phyloP scores from a whole-genome alignment of 2,113 vertebrate species.

The Esox niger region DNA sequence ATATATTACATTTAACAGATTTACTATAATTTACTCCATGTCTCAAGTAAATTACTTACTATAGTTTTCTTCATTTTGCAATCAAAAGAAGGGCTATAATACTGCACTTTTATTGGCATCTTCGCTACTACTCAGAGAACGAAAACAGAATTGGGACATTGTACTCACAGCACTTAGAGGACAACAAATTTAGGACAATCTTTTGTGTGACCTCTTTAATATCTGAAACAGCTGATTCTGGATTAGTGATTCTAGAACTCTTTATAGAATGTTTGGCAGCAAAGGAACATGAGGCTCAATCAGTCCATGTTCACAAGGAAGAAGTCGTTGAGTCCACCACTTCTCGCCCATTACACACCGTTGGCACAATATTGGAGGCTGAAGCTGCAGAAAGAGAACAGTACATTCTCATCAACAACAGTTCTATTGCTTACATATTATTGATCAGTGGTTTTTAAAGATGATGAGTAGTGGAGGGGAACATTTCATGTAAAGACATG shows the following conservation, averaged over 20 bases:
- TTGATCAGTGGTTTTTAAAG: not conserved
- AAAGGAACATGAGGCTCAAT: conserved; percentile 29
- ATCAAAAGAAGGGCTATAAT: conserved; percentile 72
- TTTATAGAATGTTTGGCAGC: conserved; percentile 60
- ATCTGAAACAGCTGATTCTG: conserved; percentile 72
- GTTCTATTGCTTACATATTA: too few relatives aligned
- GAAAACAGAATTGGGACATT: conserved; percentile 67
- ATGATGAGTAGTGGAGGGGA: not conserved
- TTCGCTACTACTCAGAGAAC: conserved; percentile 66
- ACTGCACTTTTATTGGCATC: conserved; percentile 61
- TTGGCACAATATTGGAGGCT: conserved; percentile 84
- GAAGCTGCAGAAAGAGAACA: conserved; percentile 72
- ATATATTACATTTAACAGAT: conserved; percentile 78
- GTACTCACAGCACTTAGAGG: conserved; percentile 77
- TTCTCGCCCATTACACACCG: conserved; percentile 93
- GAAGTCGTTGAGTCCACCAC: conserved; percentile 97
- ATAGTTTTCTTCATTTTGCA: too few relatives aligned
- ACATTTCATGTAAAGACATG: too few relatives aligned
- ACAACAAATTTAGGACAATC: conserved; percentile 70
- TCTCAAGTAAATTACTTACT: conserved; percentile 72
- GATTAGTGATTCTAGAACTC: conserved; percentile 66
- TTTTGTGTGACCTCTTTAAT: conserved; percentile 63
- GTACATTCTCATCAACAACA: not conserved
- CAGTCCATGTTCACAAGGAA: conserved; percentile 80
- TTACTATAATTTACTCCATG: conserved; percentile 74